Evolutionary conservation across 1,140 invertebrate species (phyloP).

Genomic region (Berghia stephanieae): DNA sequence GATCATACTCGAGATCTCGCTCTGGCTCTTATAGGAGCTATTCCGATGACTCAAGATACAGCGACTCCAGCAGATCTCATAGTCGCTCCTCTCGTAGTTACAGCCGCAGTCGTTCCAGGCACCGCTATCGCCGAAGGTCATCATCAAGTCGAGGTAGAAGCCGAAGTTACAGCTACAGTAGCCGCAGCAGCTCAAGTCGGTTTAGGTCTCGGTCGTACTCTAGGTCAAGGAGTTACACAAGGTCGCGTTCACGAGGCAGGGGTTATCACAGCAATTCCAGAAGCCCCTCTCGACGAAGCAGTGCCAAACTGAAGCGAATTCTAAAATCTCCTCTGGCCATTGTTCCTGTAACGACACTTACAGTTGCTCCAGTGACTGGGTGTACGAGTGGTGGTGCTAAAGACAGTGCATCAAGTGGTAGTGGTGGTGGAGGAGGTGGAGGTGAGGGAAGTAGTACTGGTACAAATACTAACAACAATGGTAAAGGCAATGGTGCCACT

Average conservation of each 20-base stretch:
- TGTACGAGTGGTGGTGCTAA: background rate
- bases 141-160: slow-evolving; percentile 37
- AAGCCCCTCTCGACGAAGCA: background rate
- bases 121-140: slow-evolving; percentile 11
- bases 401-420: background rate
- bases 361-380: slow-evolving; percentile 26
- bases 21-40: slow-evolving; percentile 45
- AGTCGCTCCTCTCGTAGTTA: slow-evolving; percentile 48
- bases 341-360: slow-evolving; percentile 22
- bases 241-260: slow-evolving; percentile 27
- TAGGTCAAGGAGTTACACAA: slow-evolving; percentile 27
- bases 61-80: slow-evolving; percentile 47
- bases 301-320: slow-evolving; percentile 5
- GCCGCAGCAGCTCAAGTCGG: slow-evolving; percentile 46
- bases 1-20: slow-evolving; percentile 42
- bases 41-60: slow-evolving; percentile 46
- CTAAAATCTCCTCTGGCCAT: slow-evolving; percentile 20
- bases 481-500: background rate
- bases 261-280: slow-evolving; percentile 18
- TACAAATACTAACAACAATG: too few relatives aligned
- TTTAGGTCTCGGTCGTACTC: slow-evolving; percentile 22
- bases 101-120: slow-evolving; percentile 34
- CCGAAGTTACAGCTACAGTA: slow-evolving; percentile 36
- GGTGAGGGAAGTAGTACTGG: background rate
- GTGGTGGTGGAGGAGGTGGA: background rate